Conservation (phyloP, 2,113 vertebrate genomes). For the Oryzias melastigma region DNA sequence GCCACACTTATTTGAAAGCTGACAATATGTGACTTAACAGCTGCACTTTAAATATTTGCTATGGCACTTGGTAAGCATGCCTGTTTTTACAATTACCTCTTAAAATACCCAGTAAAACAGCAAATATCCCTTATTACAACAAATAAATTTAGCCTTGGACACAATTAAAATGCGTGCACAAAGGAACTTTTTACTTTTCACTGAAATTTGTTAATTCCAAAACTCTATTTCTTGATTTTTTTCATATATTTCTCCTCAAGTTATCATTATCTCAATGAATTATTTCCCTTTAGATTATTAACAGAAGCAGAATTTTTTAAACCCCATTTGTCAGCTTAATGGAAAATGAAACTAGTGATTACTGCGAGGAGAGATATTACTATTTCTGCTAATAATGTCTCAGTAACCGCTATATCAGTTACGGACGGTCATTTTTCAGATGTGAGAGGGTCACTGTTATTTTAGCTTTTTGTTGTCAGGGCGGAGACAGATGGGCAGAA, state of each 20-base stretch:
- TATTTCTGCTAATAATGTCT: constrained; percentile 61
- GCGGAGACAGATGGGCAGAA: constrained; percentile 35
- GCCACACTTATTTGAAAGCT: too few species aligned
- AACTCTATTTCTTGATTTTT: constrained; percentile 8
- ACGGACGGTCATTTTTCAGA: constrained; percentile 55
- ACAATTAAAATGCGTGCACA: too few species aligned
- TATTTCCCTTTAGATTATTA: constrained; percentile 54
- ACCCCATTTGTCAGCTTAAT: constrained; percentile 64
- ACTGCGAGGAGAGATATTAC: constrained; percentile 56
- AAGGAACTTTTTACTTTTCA: too few species aligned
- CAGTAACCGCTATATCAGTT: constrained; percentile 38
- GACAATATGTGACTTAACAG: too few species aligned
- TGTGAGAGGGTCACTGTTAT: constrained; percentile 35
- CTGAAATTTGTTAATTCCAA: not conserved
- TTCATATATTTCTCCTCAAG: constrained; percentile 19
- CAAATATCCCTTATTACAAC: too few species aligned
- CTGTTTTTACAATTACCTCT: too few species aligned
- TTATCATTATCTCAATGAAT: constrained; percentile 58
- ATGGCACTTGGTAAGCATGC: too few species aligned
- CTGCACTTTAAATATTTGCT: too few species aligned
- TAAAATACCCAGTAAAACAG: too few species aligned
- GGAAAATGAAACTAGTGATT: constrained; percentile 57
- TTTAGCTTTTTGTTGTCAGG: constrained; percentile 46
- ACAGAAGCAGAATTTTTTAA: constrained; percentile 61
- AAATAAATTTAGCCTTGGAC: too few species aligned